Base-by-base conservation (phyloP, 2,113 vertebrate species). In the Sigmodon hispidus region DNA sequence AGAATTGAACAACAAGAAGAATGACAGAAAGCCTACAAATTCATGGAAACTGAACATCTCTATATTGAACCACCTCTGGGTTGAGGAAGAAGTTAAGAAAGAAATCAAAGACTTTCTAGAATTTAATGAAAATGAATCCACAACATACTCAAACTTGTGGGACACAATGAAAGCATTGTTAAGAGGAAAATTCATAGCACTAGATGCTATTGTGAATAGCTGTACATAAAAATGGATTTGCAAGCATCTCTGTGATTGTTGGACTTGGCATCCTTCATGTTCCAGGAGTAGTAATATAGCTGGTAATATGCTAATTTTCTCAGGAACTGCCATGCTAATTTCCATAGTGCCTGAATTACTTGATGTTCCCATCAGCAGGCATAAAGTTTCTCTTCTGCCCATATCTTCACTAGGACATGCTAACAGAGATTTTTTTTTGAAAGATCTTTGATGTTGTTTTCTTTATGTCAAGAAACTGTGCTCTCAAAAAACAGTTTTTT, bases 401-500 rank as follows among this genome's bases (percentile, higher is more conserved):
- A 45, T 19, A 84, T 31, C 10, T 1, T 65, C 43, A 21, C 29
- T 43, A 48, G 43, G 43, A 65, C 17, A 85, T 48, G 34, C 43
- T 67, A 57, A 81, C 22, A n/a, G 36, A n/a, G 3, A 16, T 43
- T 2, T 45, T 93, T 50, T 2, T 83, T 61, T 92, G 43, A 80
- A 10, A 89, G 43, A 65, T 73, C 12, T 40, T 45, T 90, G 67
- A 69, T 87, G 15, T 67, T 96, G 76, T 65, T 96, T 95, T 22
- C 55, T 92, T 89, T 96, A 92, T 90, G 76, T 69, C 1, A 87
- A 89, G 73, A 52, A 95, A 10, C 40, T 92, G 2, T 92, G n/a
- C 29, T 73, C 17, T 70, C 57, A 96, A 90, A 90, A 94, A 93
- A 87, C 36, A 7, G 40, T 95, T 89, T 63, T 59, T 31, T 93